Evolutionary conservation across 2,797 vertebrate genomes (phyloP), one percentile per base, ranked within the genome.

Genomic region (Molossus alvarezi): DNA sequence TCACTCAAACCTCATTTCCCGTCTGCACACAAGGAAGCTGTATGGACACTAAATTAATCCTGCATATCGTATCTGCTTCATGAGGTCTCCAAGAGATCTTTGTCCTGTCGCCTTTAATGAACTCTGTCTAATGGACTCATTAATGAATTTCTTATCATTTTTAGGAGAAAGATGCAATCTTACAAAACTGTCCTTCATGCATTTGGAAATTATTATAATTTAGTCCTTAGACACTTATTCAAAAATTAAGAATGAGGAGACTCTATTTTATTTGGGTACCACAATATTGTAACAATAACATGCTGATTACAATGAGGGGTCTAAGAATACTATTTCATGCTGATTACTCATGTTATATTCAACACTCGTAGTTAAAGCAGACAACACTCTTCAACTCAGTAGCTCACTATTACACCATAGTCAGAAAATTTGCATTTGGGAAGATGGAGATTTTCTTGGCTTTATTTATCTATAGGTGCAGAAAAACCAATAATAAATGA

Each of bases 161-260:
- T 98, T 96, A 98, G 98, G 95, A 98, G 79, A 97, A 95, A 86
- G 95, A 96, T 95, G 92, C 15, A 95, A 81, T 97, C 96, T 95
- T 93, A 88, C 73, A 98, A 98, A 98, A 97, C 98, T 98, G 98
- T 94, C 91, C 45, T 95, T 97, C 88, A 92, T 14, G 37, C 15
- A 2, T 91, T 95, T 95, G 65, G 82, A 96, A 99, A 98, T 98
- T 98, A 99, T 98, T 99, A 97, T 98, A 98, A 99, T 99, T 99
- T 98, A 98, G 97, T 95, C 91, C 80, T 98, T 96, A 96, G 97
- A 97, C 25, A 64, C 73, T 94, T 73, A 98, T 97, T 95, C 82
- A 95, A 88, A 97, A 96, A 98, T 97, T 95, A 97, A 97, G 93
- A 96, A 96, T 25, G 69, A 94, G 41, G 72, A 96, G 64, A 88